These are phyloP conservation scores for Dicrurus megarhynchus DNA, from an alignment of 2,113 vertebrate species.

Conservation along the genomic window DNA sequence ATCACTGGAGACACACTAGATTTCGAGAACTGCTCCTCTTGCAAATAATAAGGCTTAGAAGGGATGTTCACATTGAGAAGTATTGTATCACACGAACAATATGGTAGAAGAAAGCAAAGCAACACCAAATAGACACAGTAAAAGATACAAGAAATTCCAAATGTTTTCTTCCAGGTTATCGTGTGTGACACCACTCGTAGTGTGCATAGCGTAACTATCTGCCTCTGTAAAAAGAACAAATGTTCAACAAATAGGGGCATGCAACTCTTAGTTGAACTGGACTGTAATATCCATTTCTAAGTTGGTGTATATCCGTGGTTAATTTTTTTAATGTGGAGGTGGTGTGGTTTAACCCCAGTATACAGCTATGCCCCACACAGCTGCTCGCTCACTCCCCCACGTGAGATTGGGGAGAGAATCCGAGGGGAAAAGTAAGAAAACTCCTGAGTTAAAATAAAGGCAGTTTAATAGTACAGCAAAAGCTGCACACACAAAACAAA, in stretches of 20 bases:
- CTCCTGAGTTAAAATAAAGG: not conserved
- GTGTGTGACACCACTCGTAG: not conserved
- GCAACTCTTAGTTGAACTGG: not conserved
- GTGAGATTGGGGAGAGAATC: not conserved
- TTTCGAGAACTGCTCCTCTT: not conserved
- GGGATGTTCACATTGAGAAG: not conserved
- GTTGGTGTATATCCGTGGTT: not conserved
- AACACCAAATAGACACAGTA: not conserved
- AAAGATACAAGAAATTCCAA: not conserved
- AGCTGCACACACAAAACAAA: not conserved
- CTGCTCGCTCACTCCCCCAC: fast-evolving
- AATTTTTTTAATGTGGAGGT: not conserved
- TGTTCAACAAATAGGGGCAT: not conserved
- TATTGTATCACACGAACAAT: not conserved
- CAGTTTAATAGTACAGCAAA: not conserved
- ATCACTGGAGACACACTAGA: not conserved
- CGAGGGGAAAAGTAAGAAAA: not conserved
- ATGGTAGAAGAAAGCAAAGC: not conserved
- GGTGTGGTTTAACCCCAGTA: not conserved
- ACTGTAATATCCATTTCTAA: not conserved
- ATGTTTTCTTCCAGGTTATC: not conserved
- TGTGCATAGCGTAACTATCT: not conserved
- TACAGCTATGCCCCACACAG: not conserved
- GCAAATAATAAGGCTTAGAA: not conserved
- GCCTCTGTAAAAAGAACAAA: not conserved